A percentile compares a stretch with the other conserved stretches of the same genome.
phyloP scores from a whole-genome alignment of 2,797 vertebrate genomes.

The Cynopterus sphinx region DNA sequence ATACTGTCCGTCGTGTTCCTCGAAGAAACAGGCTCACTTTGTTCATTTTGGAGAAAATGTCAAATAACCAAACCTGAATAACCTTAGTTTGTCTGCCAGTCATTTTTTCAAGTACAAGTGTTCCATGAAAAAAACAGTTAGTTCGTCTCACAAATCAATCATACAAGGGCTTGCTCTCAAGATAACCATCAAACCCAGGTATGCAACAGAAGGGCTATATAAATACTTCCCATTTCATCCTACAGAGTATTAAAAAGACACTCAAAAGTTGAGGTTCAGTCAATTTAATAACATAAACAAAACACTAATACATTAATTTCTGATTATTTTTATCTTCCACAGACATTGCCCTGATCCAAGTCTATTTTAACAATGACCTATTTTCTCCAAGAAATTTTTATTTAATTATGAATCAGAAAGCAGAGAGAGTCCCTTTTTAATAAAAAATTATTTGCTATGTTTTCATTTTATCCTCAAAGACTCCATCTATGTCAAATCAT shows the following conservation, averaged over 20 bases:
- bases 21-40: not conserved
- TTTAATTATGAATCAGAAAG: constrained; percentile 12
- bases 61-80: not conserved
- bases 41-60: not conserved
- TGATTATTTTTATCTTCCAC: not conserved
- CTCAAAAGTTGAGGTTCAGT: not conserved
- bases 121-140: not conserved
- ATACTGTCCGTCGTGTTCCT: not conserved
- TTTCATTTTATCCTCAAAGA: constrained; percentile 25
- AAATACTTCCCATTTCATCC: not conserved
- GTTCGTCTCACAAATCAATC: not conserved
- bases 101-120: not conserved
- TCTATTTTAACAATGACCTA: not conserved
- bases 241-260: not conserved
- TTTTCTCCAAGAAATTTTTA: not conserved
- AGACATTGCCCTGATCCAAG: not conserved
- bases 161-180: not conserved
- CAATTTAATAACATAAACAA: constrained; percentile 25
- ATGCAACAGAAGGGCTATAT: not conserved
- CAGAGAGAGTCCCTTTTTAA: not conserved
- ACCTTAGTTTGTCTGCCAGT: not conserved
- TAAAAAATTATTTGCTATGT: not conserved
- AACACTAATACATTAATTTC: constrained; percentile 2
- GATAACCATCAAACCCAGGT: not conserved
- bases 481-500: not conserved